Conservation (phyloP, 2,888 invertebrate genomes). For the Tricholauxania praeusta region DNA sequence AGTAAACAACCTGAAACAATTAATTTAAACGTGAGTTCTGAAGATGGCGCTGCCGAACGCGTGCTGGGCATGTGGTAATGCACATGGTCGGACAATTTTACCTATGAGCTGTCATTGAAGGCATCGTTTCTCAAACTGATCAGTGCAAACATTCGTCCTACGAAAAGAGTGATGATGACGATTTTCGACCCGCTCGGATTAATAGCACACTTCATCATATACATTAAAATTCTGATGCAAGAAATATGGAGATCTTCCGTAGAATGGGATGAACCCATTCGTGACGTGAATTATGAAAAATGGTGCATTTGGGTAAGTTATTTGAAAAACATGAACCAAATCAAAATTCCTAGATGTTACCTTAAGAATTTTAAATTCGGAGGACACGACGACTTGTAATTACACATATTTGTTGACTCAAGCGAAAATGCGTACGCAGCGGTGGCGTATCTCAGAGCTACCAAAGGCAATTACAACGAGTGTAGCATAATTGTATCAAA, state of each 20-base stretch:
- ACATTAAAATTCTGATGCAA: constrained; percentile 41
- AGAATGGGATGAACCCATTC: constrained; percentile 39
- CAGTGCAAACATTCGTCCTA: constrained; percentile 26
- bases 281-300: constrained; percentile 42
- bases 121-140: constrained; percentile 35
- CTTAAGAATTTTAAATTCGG: constrained; percentile 15
- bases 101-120: constrained; percentile 32
- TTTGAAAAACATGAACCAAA: constrained; percentile 42
- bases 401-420: constrained; percentile 42
- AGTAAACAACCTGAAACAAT: constrained; percentile 9
- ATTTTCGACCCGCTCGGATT: constrained; percentile 42
- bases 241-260: constrained; percentile 41
- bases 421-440: constrained; percentile 42
- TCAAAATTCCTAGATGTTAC: constrained; percentile 48
- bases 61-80: constrained; percentile 41
- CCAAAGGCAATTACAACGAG: neutral
- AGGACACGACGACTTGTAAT: neutral
- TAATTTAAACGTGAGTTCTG: constrained; percentile 9
- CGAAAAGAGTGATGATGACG: constrained; percentile 41
- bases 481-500: constrained; percentile 35
- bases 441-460: constrained; percentile 33
- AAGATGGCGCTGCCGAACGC: constrained; percentile 28
- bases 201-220: constrained; percentile 43
- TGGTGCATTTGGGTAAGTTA: constrained; percentile 47
- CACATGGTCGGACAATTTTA: constrained; percentile 28